A percentile compares a stretch with the other conserved stretches of the same genome.
Evolutionary conservation across 2,113 vertebrate species (phyloP).

Genomic region (Vicugna pacos): DNA sequence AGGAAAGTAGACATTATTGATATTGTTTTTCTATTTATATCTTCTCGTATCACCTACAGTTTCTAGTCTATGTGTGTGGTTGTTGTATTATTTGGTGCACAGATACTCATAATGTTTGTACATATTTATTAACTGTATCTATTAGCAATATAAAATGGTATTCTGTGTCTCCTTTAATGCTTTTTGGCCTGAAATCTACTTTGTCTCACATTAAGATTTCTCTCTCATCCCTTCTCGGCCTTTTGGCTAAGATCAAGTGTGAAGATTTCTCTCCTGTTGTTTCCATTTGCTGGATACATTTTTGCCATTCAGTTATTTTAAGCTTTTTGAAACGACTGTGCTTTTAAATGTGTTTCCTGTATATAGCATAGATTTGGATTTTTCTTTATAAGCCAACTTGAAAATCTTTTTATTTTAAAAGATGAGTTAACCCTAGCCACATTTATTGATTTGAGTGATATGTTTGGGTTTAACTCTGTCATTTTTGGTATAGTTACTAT

Average conservation of each 20-base stretch:
- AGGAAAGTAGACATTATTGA: not conserved
- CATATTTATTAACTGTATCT: not conserved
- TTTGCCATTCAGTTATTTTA: not conserved
- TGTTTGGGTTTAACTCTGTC: not conserved
- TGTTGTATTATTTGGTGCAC: not conserved
- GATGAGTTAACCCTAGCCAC: not conserved
- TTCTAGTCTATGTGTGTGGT: not conserved
- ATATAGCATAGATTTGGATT: not conserved
- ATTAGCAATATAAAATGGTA: not conserved
- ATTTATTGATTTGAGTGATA: not conserved
- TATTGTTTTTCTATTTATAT: not conserved
- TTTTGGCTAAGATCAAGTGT: no score
- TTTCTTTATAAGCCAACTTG: not conserved
- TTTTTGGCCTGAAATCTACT: not conserved
- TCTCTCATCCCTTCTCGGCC: not conserved
- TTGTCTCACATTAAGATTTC: not conserved
- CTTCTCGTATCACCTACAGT: not conserved
- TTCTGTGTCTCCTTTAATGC: not conserved
- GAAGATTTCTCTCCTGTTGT: not conserved
- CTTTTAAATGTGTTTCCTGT: not conserved
- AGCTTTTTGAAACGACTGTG: not conserved
- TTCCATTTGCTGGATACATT: not conserved
- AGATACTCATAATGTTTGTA: not conserved
- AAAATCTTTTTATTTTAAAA: not conserved
- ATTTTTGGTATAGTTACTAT: not conserved